phyloP scores from a whole-genome alignment of 1,140 invertebrate genomes.

The Pinna nobilis region DNA sequence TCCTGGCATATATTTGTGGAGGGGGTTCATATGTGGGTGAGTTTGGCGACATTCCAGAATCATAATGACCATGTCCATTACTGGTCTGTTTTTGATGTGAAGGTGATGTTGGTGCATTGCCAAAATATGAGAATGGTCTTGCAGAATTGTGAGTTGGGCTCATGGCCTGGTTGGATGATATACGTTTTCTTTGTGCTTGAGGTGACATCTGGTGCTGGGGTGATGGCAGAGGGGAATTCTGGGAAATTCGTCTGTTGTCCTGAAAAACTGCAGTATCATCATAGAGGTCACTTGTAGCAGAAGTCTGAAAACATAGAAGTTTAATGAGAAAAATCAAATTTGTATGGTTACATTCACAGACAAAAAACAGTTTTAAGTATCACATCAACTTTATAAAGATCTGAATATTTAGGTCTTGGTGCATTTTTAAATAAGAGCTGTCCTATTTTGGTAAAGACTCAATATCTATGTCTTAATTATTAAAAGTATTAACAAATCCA shows the following conservation, averaged over 20 bases:
- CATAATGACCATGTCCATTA: constrained; percentile 5
- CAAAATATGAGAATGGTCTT: constrained; percentile 38
- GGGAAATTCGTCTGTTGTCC: constrained; percentile 11
- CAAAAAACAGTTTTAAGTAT: too few species aligned
- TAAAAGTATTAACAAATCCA: too few species aligned
- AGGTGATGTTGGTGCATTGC: neutral
- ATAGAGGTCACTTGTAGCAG: neutral
- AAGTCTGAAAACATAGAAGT: neutral
- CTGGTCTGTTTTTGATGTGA: neutral
- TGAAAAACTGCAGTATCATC: constrained; percentile 23
- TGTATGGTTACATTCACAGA: too few species aligned
- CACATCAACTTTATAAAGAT: too few species aligned
- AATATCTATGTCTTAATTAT: too few species aligned
- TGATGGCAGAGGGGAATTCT: neutral
- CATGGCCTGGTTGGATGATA: neutral
- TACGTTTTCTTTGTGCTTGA: neutral
- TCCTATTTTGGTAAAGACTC: too few species aligned
- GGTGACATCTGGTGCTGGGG: constrained; percentile 9
- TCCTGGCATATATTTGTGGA: neutral
- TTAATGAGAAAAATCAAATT: too few species aligned
- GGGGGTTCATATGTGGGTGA: constrained; percentile 35
- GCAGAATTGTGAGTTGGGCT: constrained; percentile 15
- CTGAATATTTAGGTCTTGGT: too few species aligned
- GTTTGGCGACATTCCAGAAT: constrained; percentile 18
- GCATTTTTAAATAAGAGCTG: too few species aligned